Conservation (phyloP, 2,797 vertebrate species). For the Neopelma chrysocephalum region DNA sequence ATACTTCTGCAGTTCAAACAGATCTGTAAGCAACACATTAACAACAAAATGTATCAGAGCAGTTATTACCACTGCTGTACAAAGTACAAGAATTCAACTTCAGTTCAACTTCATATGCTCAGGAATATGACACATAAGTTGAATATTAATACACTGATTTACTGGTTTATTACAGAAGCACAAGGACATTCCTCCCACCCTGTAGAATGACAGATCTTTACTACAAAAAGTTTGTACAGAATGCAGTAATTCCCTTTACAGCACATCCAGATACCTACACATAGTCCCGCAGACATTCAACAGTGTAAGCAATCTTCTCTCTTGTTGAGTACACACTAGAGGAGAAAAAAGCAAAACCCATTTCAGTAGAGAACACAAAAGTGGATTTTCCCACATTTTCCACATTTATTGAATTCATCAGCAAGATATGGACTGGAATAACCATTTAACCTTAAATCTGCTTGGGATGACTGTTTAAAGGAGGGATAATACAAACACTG, state of each 20-base stretch:
- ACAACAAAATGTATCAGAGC: not conserved
- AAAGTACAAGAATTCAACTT: not conserved
- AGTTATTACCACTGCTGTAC: not conserved
- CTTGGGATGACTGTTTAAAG: not conserved
- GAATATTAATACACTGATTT: not conserved
- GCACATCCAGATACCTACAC: conserved; percentile 80
- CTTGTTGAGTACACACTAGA: conserved; percentile 88
- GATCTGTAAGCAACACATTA: not conserved
- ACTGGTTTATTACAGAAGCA: not conserved
- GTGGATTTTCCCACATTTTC: not conserved
- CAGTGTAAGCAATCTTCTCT: conserved; percentile 88
- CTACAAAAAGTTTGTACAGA: not conserved
- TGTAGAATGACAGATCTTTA: not conserved
- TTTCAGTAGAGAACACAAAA: not conserved
- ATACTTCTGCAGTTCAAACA: not conserved
- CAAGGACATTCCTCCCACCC: not conserved
- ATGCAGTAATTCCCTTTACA: not conserved
- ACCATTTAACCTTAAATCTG: not conserved
- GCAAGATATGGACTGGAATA: not conserved
- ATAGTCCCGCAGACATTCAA: conserved; percentile 90
- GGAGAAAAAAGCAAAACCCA: not conserved
- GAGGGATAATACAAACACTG: not conserved
- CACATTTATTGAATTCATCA: accelerated
- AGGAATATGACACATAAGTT: not conserved
- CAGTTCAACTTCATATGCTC: not conserved